phyloP scores from a whole-genome alignment of 1,140 invertebrate species.

The Drosophila kepulauana region DNA sequence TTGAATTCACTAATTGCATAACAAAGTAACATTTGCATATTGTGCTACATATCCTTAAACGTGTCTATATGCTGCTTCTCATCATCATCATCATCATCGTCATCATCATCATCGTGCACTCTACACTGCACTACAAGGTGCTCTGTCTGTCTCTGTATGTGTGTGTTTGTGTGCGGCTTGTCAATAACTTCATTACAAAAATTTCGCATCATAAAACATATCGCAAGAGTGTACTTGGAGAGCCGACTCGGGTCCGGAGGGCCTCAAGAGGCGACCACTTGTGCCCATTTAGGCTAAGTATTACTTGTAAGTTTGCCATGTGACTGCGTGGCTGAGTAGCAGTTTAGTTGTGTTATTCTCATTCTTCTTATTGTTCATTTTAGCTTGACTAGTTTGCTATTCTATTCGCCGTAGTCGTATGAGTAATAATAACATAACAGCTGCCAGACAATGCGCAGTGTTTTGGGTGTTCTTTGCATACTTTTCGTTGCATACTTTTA shows the following conservation, averaged over 20 bases:
- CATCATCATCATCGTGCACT: conserved; percentile 8
- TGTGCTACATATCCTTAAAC: conserved; percentile 75
- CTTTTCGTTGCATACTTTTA: conserved; percentile 67
- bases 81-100: conserved; percentile 6
- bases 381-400: not conserved
- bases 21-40: conserved; percentile 84
- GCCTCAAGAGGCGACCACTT: conserved; percentile 54
- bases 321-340: conserved; percentile 71
- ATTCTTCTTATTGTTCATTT: conserved; percentile 20
- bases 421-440: conserved; percentile 33
- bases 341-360: conserved; percentile 43
- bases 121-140: conserved; percentile 20
- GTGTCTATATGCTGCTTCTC: conserved; percentile 37
- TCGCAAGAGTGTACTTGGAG: conserved; percentile 32
- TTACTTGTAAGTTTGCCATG: conserved; percentile 80
- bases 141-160: conserved; percentile 4
- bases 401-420: conserved; percentile 2
- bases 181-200: conserved; percentile 81
- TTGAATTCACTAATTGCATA: conserved; percentile 85
- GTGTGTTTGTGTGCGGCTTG: conserved; percentile 30
- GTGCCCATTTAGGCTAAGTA: conserved; percentile 79
- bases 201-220: conserved; percentile 64
- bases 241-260: conserved; percentile 26
- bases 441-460: conserved; percentile 62
- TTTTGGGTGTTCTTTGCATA: conserved; percentile 54